Conservation (phyloP, 2,797 vertebrate genomes). For the Crocodylus rhombifer region DNA sequence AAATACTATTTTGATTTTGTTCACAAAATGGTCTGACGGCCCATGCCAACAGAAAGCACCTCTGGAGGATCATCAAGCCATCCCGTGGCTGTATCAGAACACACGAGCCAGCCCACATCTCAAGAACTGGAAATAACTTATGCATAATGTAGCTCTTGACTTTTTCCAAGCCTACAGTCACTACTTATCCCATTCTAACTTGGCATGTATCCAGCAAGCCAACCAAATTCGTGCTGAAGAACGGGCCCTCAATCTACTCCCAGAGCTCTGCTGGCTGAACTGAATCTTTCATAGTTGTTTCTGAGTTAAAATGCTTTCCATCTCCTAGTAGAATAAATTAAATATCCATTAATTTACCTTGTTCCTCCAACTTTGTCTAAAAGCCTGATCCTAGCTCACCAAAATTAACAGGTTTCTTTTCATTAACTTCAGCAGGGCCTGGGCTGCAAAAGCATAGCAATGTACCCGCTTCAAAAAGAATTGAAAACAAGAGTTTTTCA, state of each 20-base stretch:
- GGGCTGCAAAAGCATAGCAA: neutral
- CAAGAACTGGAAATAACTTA: neutral
- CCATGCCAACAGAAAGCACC: neutral
- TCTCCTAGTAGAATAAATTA: neutral
- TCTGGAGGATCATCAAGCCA: neutral
- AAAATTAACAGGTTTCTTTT: neutral
- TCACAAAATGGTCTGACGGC: neutral
- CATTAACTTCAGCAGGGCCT: neutral
- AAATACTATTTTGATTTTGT: neutral
- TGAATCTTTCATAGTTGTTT: neutral
- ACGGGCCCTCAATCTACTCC: neutral
- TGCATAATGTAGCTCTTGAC: neutral
- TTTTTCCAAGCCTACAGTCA: neutral
- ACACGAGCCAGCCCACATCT: neutral
- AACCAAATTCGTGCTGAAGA: neutral
- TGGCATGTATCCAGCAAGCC: neutral
- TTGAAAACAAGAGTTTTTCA: neutral
- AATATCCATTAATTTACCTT: neutral
- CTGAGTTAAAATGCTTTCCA: neutral
- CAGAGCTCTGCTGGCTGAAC: neutral
- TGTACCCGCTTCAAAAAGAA: neutral
- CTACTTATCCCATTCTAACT: neutral
- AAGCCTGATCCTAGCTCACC: neutral
- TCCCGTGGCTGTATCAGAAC: neutral
- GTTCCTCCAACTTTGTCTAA: neutral